Evolutionary conservation across 2,797 vertebrate genomes (phyloP).

Genomic region (Crocodylus rhombifer): DNA sequence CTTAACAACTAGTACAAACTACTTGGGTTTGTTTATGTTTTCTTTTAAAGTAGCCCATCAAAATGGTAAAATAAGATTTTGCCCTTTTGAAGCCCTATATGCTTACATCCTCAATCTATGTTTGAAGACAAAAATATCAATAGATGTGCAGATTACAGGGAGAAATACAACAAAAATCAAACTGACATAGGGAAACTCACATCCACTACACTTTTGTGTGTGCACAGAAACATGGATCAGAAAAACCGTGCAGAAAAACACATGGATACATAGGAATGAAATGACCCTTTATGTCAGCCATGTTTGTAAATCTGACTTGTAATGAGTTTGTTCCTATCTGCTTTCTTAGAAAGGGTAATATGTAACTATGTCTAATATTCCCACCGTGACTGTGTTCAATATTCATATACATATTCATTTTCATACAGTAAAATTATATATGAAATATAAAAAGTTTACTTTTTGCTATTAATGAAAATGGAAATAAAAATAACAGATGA

Average conservation of each 20-base stretch:
- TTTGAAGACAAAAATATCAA: neutral
- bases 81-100: neutral
- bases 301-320: neutral
- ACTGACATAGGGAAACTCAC: neutral
- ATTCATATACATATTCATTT: no score
- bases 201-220: neutral
- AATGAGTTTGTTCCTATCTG: neutral
- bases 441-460: no score
- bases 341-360: neutral
- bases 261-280: neutral
- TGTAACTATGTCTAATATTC: neutral
- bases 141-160: neutral
- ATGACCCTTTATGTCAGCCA: neutral
- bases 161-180: conserved; percentile 4
- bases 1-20: neutral
- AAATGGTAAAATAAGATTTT: no score
- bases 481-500: neutral
- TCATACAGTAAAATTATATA: no score
- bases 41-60: neutral
- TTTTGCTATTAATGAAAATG: neutral
- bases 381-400: neutral
- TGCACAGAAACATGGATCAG: neutral
- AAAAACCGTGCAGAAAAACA: neutral
- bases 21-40: neutral
- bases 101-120: conserved; percentile 5